These are phyloP conservation scores for Atherinosoma microstoma DNA, from an alignment of 2,797 vertebrate species.

Conservation along the genomic window DNA sequence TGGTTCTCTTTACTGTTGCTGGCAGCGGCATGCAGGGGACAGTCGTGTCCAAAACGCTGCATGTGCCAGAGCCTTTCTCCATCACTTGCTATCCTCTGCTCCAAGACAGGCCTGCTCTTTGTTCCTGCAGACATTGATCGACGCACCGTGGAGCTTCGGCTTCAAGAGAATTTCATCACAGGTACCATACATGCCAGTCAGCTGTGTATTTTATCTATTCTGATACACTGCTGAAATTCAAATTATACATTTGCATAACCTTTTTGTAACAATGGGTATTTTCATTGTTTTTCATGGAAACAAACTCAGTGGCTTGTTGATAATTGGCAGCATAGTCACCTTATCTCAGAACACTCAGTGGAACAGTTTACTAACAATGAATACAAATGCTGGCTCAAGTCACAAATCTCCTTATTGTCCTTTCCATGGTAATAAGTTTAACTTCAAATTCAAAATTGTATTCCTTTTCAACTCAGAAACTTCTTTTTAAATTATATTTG, in stretches of 20 bases:
- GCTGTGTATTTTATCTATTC: constrained; percentile 3
- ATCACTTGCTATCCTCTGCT: constrained; percentile 90
- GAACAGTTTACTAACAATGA: constrained; percentile 10
- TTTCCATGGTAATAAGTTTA: constrained; percentile 1
- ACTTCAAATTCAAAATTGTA: constrained; percentile 5
- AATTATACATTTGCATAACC: not conserved
- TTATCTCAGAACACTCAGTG: constrained; percentile 14
- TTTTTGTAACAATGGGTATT: not conserved
- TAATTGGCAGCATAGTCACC: constrained; percentile 7
- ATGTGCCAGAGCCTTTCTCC: constrained; percentile 92
- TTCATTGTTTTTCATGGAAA: constrained; percentile 4
- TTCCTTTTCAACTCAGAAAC: constrained; percentile 9
- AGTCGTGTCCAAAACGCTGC: constrained; percentile 90
- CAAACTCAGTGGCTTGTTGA: constrained; percentile 5
- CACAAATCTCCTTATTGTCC: constrained; percentile 8
- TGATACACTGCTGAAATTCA: not conserved
- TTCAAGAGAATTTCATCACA: constrained; percentile 92
- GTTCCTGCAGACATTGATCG: constrained; percentile 90
- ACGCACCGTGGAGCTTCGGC: constrained; percentile 88
- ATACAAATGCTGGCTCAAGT: constrained; percentile 13
- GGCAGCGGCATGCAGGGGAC: constrained; percentile 83
- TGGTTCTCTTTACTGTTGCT: constrained; percentile 87
- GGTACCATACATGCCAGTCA: constrained; percentile 43
- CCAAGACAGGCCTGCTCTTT: constrained; percentile 90
- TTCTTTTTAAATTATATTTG: constrained; percentile 22